phyloP scores from a whole-genome alignment of 1,140 invertebrate species.

The Drosophila bocki region DNA sequence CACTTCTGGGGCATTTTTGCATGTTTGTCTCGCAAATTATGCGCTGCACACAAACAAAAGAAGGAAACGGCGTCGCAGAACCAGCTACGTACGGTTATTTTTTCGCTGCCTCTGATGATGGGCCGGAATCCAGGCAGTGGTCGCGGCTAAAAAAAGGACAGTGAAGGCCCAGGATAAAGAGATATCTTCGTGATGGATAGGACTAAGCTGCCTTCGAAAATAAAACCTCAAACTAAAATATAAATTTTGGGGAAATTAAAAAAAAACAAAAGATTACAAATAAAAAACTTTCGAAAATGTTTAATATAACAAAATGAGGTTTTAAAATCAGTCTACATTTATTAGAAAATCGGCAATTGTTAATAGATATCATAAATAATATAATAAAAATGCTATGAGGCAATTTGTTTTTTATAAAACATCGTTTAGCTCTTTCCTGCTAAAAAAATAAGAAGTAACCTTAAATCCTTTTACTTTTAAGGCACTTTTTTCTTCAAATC shows the following conservation, averaged over 20 bases:
- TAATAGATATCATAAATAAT: not conserved
- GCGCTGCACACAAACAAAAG: conserved; percentile 81
- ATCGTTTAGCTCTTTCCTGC: not conserved
- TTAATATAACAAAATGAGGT: not conserved
- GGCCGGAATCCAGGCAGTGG: conserved; percentile 40
- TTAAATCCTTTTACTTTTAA: not conserved
- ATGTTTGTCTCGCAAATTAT: conserved; percentile 83
- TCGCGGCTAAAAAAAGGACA: conserved; percentile 20
- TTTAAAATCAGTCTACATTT: not conserved
- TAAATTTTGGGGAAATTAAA: no score
- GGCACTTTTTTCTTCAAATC: not conserved
- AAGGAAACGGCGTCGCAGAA: conserved; percentile 55
- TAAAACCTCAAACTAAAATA: not conserved
- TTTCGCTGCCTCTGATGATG: conserved; percentile 56
- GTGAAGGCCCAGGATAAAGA: conserved; percentile 15
- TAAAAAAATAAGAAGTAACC: no score
- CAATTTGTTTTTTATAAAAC: not conserved
- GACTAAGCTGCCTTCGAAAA: not conserved
- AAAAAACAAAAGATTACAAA: no score
- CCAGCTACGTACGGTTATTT: conserved; percentile 54
- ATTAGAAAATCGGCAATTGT: not conserved
- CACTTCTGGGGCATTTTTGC: conserved; percentile 80
- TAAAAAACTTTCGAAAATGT: no score
- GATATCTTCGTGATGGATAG: conserved; percentile 17
- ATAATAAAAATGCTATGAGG: not conserved